Evolutionary conservation across 2,888 invertebrate genomes (phyloP), one percentile per base, ranked within the genome.

Genomic region (Agrochola macilenta): DNA sequence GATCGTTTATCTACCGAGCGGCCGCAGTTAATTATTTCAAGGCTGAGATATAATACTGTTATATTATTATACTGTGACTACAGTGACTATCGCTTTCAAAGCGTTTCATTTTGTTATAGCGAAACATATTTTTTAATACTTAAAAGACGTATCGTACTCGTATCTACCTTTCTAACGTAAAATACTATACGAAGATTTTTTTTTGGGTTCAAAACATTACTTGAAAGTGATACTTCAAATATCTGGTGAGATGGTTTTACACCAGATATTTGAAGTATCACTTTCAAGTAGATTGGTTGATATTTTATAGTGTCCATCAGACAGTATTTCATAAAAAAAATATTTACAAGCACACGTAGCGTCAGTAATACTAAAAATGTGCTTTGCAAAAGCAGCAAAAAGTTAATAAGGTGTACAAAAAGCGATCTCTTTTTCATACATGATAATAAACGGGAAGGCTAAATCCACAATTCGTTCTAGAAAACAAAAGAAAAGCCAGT

Each of bases 401-500:
- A 74, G 17, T 52, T 63, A 66, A 70, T 58, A 84, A 80, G 30
- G 26, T 39, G 3, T 0, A 57, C n/a, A 65, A 65, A 69, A 74
- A 63, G 64, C 23, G 5, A 9, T 52, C 17, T 69, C 58, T 35
- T 30, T 64, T 46, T 65, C 71, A 76, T 72, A 72, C 52, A 69
- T 69, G 65, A 46, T 78, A 75, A 69, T 60, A 86, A 78, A 85
- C 74, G 39, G 52, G 54, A 30, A 20, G 35, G 72, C 72, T 83
- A 68, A 75, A 83, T 86, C 74, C 26, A 69, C 73, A 78, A 78
- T 82, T 79, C 64, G 58, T 82, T 83, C 64, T 74, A 65, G 75
- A 88, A 87, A 81, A 87, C 68, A 79, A 75, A 82, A 35, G 66
- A 74, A 78, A 83, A 76, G 35, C 64, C 58, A 5, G 71, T 86